Conservation (phyloP, 2,797 vertebrate species). For the Argentina silus region DNA sequence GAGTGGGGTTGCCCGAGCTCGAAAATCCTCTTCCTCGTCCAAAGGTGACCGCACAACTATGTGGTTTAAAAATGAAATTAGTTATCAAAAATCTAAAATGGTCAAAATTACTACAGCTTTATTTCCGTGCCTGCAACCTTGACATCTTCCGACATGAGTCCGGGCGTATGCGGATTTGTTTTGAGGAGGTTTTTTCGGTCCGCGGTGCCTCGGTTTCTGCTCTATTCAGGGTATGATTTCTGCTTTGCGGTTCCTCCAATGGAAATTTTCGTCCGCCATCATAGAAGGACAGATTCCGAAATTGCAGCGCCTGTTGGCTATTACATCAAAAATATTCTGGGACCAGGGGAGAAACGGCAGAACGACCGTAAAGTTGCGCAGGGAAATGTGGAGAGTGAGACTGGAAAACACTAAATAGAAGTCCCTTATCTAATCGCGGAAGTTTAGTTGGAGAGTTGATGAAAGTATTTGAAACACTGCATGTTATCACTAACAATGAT, state of each 20-base stretch:
- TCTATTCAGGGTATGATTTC: slow-evolving; percentile 2
- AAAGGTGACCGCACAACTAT: slow-evolving; percentile 75
- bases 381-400: slow-evolving; percentile 21
- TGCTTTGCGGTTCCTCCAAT: slow-evolving; percentile 54
- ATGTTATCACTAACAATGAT: neutral
- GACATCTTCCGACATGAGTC: slow-evolving; percentile 60
- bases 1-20: slow-evolving; percentile 58
- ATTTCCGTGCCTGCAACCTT: slow-evolving; percentile 40
- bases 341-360: slow-evolving; percentile 60
- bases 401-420: neutral
- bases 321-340: slow-evolving; percentile 70
- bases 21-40: slow-evolving; percentile 68
- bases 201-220: slow-evolving; percentile 34
- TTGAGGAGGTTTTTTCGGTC: slow-evolving; percentile 49
- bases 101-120: slow-evolving; percentile 33
- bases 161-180: slow-evolving; percentile 55
- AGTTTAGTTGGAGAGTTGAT: neutral
- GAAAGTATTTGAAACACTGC: neutral
- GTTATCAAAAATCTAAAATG: slow-evolving; percentile 73
- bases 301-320: slow-evolving; percentile 76
- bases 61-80: slow-evolving; percentile 71
- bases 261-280: slow-evolving; percentile 81
- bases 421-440: neutral
- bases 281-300: slow-evolving; percentile 79
- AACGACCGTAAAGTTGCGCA: slow-evolving; percentile 63